Conservation (phyloP, 1,140 invertebrate genomes). For the Brachionus koreanus region DNA sequence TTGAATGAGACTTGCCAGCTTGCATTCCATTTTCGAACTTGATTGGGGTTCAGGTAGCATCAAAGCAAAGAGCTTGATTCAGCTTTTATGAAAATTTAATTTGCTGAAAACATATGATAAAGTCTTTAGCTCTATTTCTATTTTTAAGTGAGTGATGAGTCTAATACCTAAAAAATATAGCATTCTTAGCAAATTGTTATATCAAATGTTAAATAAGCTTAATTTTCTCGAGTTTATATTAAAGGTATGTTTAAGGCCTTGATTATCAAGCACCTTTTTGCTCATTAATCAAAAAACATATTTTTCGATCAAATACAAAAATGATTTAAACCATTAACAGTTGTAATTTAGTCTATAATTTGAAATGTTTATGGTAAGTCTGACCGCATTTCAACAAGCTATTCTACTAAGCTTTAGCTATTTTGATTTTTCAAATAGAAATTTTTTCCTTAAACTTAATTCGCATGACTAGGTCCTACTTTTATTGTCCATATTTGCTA, state of each 20-base stretch:
- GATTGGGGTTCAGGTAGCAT: not conserved
- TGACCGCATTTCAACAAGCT: conserved; percentile 11
- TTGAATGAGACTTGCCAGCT: not conserved
- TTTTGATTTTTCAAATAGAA: not conserved
- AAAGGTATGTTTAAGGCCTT: not conserved
- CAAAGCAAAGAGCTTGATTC: not conserved
- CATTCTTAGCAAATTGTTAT: not conserved
- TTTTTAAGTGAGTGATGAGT: not conserved
- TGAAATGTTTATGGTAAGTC: not conserved
- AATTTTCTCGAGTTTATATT: not conserved
- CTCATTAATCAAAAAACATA: not conserved
- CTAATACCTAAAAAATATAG: not conserved
- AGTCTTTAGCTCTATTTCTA: not conserved
- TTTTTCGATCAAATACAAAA: not conserved
- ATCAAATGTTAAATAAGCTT: conserved; percentile 4
- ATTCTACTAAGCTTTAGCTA: not conserved
- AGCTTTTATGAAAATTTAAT: not conserved
- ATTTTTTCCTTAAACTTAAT: not conserved
- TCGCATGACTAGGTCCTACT: not conserved
- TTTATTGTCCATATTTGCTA: not conserved
- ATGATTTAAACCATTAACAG: conserved; percentile 20
- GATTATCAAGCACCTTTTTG: not conserved
- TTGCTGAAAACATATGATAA: not conserved
- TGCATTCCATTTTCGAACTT: not conserved
- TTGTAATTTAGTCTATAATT: conserved; percentile 7